phyloP scores from a whole-genome alignment of 1,140 invertebrate genomes.

The Gonatopus flavifemur region DNA sequence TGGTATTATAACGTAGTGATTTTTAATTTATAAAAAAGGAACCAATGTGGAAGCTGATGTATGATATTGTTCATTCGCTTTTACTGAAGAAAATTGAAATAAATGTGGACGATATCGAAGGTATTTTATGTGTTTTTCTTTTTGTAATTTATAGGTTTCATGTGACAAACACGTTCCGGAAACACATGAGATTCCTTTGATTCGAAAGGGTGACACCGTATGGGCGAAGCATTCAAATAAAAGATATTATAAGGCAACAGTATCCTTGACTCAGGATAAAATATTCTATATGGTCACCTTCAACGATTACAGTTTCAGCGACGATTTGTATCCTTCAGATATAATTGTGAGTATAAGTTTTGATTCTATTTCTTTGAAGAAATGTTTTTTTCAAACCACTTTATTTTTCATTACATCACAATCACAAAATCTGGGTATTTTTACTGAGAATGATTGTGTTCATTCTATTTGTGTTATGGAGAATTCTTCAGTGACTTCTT shows the following conservation, averaged over 20 bases:
- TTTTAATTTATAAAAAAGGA: too few relatives aligned
- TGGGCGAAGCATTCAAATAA: constrained; percentile 68
- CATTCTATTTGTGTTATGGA: too few relatives aligned
- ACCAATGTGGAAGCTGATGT: too few relatives aligned
- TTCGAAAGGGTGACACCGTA: constrained; percentile 53
- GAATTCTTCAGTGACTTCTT: too few relatives aligned
- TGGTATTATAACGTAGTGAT: too few relatives aligned
- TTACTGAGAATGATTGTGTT: too few relatives aligned
- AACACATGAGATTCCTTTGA: constrained; percentile 44
- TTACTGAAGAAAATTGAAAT: too few relatives aligned
- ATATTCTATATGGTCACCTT: constrained; percentile 67
- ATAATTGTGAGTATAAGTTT: constrained; percentile 46
- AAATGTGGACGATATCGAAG: too few relatives aligned
- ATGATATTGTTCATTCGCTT: too few relatives aligned
- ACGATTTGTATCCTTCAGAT: constrained; percentile 63
- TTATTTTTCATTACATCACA: too few relatives aligned
- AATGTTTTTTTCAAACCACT: neutral
- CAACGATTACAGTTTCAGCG: constrained; percentile 66
- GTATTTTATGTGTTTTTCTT: constrained; percentile 42
- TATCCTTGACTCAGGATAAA: constrained; percentile 57
- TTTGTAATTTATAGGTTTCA: constrained; percentile 54
- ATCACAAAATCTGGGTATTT: too few relatives aligned
- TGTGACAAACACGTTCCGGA: constrained; percentile 60
- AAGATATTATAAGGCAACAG: constrained; percentile 64
- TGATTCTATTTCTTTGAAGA: neutral